Evolutionary conservation across 1,140 invertebrate species (phyloP).

Genomic region (Monochamus saltuarius): DNA sequence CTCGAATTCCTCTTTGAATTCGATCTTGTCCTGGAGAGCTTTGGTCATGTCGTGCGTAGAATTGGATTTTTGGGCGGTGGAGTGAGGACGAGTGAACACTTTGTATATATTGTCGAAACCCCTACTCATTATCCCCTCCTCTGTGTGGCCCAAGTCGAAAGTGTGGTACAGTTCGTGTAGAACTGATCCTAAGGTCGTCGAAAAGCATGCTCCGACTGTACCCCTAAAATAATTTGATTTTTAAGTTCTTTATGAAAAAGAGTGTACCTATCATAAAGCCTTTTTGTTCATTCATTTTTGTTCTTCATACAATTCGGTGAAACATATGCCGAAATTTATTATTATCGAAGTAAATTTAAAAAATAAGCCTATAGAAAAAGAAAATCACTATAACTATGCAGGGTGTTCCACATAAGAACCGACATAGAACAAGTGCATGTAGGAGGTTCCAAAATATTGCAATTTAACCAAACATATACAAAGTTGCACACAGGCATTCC

Average conservation of each 20-base stretch:
- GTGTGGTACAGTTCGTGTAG: constrained; percentile 94
- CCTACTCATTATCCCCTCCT: constrained; percentile 89
- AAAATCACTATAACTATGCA: too few relatives aligned
- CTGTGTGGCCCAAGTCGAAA: constrained; percentile 90
- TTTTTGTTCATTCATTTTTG: too few relatives aligned
- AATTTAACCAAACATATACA: too few relatives aligned
- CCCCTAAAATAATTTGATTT: constrained; percentile 57
- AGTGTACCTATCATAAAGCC: too few relatives aligned
- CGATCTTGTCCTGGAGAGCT: constrained; percentile 26
- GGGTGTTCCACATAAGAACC: too few relatives aligned
- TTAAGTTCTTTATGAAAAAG: background rate
- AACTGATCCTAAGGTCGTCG: constrained; percentile 89
- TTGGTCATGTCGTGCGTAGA: constrained; percentile 49
- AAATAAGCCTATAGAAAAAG: too few relatives aligned
- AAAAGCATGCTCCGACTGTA: constrained; percentile 84
- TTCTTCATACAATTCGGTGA: too few relatives aligned
- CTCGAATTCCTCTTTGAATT: constrained; percentile 40
- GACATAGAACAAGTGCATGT: too few relatives aligned
- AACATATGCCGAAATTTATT: too few relatives aligned
- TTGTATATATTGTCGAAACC: constrained; percentile 88
- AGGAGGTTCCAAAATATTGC: too few relatives aligned
- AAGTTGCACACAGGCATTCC: too few relatives aligned
- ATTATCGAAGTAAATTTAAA: too few relatives aligned
- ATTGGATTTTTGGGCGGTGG: constrained; percentile 53
- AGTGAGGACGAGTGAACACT: constrained; percentile 65